These are phyloP conservation scores for Morinoia aosen DNA, from an alignment of 2,888 invertebrate genomes.

Conservation along the genomic window DNA sequence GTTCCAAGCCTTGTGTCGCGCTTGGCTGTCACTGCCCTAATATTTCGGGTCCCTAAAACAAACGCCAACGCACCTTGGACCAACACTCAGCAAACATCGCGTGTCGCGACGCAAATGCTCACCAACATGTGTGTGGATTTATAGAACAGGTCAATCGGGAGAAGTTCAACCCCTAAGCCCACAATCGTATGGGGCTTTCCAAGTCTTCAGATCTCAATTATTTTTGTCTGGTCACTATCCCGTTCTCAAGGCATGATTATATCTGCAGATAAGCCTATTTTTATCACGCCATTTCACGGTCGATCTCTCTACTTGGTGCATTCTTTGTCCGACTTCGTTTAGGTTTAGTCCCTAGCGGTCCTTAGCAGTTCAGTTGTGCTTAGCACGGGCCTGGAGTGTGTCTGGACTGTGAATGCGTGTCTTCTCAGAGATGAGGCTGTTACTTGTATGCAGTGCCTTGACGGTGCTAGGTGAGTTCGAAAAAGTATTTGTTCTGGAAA, in stretches of 20 bases:
- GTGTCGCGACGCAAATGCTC: neutral
- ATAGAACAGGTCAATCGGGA: neutral
- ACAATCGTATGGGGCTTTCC: neutral
- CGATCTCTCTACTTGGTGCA: neutral
- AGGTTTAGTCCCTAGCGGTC: neutral
- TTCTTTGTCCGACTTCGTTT: neutral
- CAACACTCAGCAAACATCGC: neutral
- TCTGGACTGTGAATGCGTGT: neutral
- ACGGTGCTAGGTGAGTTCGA: neutral
- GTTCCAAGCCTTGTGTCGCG: neutral
- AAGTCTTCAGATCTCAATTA: neutral
- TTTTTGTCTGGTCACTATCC: neutral
- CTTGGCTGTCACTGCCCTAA: too few species aligned
- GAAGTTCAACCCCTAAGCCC: neutral
- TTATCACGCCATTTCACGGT: neutral
- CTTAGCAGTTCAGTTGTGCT: neutral
- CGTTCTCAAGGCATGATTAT: neutral
- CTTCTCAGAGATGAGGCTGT: neutral
- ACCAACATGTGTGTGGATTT: neutral
- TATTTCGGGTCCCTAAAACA: neutral
- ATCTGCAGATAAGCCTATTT: neutral
- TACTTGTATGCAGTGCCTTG: neutral
- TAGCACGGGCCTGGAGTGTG: neutral
- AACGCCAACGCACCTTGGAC: neutral
- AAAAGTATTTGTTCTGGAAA: neutral